phyloP scores from a whole-genome alignment of 2,113 vertebrate genomes.

The Tenrec ecaudatus region DNA sequence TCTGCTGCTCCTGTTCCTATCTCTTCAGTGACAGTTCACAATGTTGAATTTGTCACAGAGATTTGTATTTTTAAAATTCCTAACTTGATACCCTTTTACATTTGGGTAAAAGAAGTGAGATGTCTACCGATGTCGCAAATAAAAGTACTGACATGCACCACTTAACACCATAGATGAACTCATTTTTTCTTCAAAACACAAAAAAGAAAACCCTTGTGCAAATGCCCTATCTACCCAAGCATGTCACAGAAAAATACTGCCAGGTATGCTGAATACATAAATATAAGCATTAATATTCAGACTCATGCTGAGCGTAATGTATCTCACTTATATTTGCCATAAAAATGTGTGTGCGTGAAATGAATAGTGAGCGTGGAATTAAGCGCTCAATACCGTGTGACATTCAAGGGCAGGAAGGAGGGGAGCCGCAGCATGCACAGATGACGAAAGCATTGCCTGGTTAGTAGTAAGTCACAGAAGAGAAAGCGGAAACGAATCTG shows the following conservation, averaged over 20 bases:
- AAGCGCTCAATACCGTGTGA: not conserved
- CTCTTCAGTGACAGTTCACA: slow-evolving; percentile 33
- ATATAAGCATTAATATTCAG: slow-evolving; percentile 41
- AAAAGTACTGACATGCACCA: slow-evolving; percentile 32
- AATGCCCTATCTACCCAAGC: slow-evolving; percentile 22
- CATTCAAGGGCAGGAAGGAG: not conserved
- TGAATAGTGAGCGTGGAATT: not conserved
- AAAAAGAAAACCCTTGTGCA: slow-evolving; percentile 3
- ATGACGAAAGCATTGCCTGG: not conserved
- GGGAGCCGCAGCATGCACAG: slow-evolving; percentile 1
- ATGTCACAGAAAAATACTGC: not conserved
- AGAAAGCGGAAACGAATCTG: no score
- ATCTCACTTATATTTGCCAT: slow-evolving; percentile 46
- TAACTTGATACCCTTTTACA: slow-evolving; percentile 43
- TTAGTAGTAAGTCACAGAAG: not conserved
- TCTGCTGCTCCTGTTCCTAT: not conserved
- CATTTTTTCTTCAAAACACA: slow-evolving; percentile 3
- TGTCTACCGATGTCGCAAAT: slow-evolving; percentile 55
- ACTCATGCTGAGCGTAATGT: slow-evolving; percentile 25
- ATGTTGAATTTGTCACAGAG: slow-evolving; percentile 32
- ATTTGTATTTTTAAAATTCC: slow-evolving; percentile 25
- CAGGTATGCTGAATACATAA: slow-evolving; percentile 35
- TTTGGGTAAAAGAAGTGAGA: not conserved
- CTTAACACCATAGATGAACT: slow-evolving; percentile 40
- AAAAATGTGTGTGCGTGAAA: slow-evolving; percentile 46